Evolutionary conservation across 37 sponge, comb jelly and placozoan genomes (phyloP).

Genomic region (Agelas oroides): DNA sequence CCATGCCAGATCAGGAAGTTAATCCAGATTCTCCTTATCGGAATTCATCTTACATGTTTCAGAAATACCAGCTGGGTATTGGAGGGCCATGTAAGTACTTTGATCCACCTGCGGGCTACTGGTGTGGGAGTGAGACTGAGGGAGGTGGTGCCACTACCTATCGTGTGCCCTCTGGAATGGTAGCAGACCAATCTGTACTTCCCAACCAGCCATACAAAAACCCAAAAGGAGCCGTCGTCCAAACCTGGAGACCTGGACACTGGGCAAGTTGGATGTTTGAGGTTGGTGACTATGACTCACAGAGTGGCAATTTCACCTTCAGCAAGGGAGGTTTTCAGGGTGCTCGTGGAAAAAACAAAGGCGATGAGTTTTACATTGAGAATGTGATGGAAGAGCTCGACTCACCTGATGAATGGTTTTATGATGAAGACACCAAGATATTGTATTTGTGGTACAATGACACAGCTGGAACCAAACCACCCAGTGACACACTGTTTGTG

Average conservation of each 20-base stretch:
- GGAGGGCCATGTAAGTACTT: constrained; percentile 54
- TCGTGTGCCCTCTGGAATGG: constrained; percentile 40
- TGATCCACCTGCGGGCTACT: constrained; percentile 73
- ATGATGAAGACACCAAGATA: constrained; percentile 21
- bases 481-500: constrained; percentile 36
- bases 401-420: constrained; percentile 80
- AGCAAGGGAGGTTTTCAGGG: constrained; percentile 76
- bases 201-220: constrained; percentile 65
- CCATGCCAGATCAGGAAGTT: constrained; percentile 13
- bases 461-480: constrained; percentile 36
- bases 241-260: constrained; percentile 63
- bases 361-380: constrained; percentile 67
- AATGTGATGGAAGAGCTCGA: constrained; percentile 70
- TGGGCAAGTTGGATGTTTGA: constrained; percentile 84
- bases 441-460: constrained; percentile 62
- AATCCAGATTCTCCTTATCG: constrained; percentile 28
- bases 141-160: constrained; percentile 61
- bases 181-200: constrained; percentile 31
- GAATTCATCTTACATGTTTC: constrained; percentile 37
- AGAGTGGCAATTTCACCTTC: constrained; percentile 38
- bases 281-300: constrained; percentile 27
- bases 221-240: constrained; percentile 65
- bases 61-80: constrained; percentile 57
- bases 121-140: constrained; percentile 39
- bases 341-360: constrained; percentile 63